Conservation (phyloP, 2,113 vertebrate genomes). For the human (Homo sapiens) region GRCh38 chr1:162389501-162390000, state of each 20-base stretch:
- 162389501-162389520: neutral
- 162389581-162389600: neutral
- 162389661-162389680: neutral
- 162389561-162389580: neutral
- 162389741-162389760: neutral
- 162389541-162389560: neutral
- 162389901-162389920: neutral
- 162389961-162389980: neutral
- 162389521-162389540: neutral
- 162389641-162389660: neutral
- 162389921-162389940: too few relatives aligned
- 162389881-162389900: accelerated
- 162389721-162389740: neutral
- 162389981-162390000: neutral
- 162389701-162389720: too few relatives aligned
- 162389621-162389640: neutral
- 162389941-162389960: neutral
- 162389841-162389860: neutral
- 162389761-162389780: neutral
- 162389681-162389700: neutral
- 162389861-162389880: neutral
- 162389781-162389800: accelerated
- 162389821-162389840: neutral
- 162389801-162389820: neutral
- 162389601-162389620: neutral